Conservation (phyloP, 2,797 vertebrate species). For the Gadopsis bispinosus region DNA sequence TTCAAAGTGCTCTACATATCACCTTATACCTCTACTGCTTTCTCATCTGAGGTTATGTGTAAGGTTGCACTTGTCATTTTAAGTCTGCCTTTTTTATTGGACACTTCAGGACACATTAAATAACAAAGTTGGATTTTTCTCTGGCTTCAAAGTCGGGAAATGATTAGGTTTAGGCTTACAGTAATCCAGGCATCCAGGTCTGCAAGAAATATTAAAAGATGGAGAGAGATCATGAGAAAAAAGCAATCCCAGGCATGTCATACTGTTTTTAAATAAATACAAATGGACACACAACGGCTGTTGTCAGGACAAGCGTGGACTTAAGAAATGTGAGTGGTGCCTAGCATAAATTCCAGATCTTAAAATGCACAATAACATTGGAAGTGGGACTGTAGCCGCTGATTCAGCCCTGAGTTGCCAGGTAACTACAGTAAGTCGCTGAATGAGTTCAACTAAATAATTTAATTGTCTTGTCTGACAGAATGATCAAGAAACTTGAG, state of each 20-base stretch:
- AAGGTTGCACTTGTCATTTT: conserved; percentile 1
- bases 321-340: not conserved
- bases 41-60: not conserved
- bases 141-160: conserved; percentile 13
- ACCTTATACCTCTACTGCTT: not conserved
- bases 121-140: not conserved
- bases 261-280: conserved; percentile 15
- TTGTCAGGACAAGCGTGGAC: not conserved
- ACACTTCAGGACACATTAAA: conserved; percentile 6
- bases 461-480: conserved; percentile 71
- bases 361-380: not conserved
- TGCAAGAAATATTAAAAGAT: conserved; percentile 26
- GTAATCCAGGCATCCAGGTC: conserved; percentile 25
- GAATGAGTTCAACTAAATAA: conserved; percentile 43
- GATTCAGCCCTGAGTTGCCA: conserved; percentile 24
- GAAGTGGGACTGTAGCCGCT: not conserved
- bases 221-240: not conserved
- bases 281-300: not conserved
- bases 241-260: conserved; percentile 11
- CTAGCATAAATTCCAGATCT: not conserved
- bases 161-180: conserved; percentile 2
- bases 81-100: not conserved
- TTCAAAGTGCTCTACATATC: not conserved
- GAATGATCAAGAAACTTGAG: conserved; percentile 97
- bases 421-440: conserved; percentile 30